Percentiles rank a stretch among this genome's conserved stretches.
phyloP scores from a whole-genome alignment of 2,888 invertebrate genomes.

The Volucella bombylans region DNA sequence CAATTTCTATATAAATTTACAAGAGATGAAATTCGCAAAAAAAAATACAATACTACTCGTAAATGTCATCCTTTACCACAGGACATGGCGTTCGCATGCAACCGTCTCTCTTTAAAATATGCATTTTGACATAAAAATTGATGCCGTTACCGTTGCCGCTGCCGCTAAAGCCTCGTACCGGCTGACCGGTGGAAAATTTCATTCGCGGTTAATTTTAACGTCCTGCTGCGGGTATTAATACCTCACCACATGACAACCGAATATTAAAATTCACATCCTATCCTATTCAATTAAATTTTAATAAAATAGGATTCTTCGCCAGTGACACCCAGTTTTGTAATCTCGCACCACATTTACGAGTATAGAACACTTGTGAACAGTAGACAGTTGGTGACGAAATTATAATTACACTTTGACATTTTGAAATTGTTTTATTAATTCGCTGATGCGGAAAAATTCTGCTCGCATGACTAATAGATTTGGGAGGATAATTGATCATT shows the following conservation, averaged over 20 bases:
- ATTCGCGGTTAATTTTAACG: conserved; percentile 70
- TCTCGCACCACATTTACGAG: background rate
- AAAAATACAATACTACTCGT: background rate
- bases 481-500: too few species aligned
- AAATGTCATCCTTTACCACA: conserved; percentile 11
- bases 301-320: conserved; percentile 51
- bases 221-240: conserved; percentile 70
- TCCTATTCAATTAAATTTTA: conserved; percentile 69
- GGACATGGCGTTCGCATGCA: background rate
- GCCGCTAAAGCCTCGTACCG: too few species aligned
- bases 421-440: too few species aligned
- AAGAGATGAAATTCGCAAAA: background rate
- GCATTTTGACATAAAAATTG: conserved; percentile 65
- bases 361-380: background rate
- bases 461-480: too few species aligned
- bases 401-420: too few species aligned
- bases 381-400: conserved; percentile 36
- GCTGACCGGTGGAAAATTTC: conserved; percentile 44
- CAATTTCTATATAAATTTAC: conserved; percentile 1
- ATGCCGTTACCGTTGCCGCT: background rate
- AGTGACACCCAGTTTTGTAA: conserved; percentile 11
- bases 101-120: conserved; percentile 53
- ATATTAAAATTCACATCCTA: conserved; percentile 70
- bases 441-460: too few species aligned
- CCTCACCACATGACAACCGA: conserved; percentile 66